These are phyloP conservation scores for Hemistola chrysoprasaria DNA, from an alignment of 2,888 invertebrate species.

Conservation along the genomic window DNA sequence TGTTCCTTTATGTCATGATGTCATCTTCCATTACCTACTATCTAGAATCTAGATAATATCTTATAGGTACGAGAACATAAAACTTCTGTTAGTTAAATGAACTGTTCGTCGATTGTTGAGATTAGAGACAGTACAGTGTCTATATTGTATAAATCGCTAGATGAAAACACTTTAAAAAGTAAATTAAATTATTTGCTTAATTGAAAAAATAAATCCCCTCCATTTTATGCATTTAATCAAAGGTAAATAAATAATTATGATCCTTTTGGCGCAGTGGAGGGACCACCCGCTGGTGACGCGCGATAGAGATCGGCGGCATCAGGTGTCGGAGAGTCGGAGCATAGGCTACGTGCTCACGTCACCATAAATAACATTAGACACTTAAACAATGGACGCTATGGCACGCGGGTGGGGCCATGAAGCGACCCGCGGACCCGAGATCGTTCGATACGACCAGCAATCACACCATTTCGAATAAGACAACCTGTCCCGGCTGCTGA, in stretches of 20 bases:
- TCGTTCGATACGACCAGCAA: conserved; percentile 51
- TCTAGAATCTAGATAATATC: conserved; percentile 4
- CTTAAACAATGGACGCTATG: conserved; percentile 59
- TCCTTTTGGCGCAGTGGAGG: conserved; percentile 29
- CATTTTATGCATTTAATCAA: conserved; percentile 22
- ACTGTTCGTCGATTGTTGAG: too few relatives aligned
- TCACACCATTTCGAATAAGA: conserved; percentile 53
- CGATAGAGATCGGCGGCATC: conserved; percentile 65
- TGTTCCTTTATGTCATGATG: conserved; percentile 37
- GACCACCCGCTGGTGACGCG: conserved; percentile 59
- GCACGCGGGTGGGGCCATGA: conserved; percentile 27
- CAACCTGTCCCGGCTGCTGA: conserved; percentile 43
- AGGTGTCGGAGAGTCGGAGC: conserved; percentile 49
- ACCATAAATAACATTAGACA: conserved; percentile 72
- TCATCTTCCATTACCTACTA: conserved; percentile 34
- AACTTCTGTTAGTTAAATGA: too few relatives aligned
- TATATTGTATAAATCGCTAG: too few relatives aligned
- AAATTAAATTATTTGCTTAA: too few relatives aligned
- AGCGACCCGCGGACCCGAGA: conserved; percentile 50
- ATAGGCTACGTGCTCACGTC: conserved; percentile 43
- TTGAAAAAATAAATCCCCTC: conserved; percentile 22
- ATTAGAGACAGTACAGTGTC: too few relatives aligned
- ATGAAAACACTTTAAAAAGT: too few relatives aligned
- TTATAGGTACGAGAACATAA: too few relatives aligned
- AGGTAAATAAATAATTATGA: conserved; percentile 15